These are phyloP conservation scores for Cygnus buccinator DNA, from an alignment of 2,113 vertebrate genomes.

Conservation along the genomic window DNA sequence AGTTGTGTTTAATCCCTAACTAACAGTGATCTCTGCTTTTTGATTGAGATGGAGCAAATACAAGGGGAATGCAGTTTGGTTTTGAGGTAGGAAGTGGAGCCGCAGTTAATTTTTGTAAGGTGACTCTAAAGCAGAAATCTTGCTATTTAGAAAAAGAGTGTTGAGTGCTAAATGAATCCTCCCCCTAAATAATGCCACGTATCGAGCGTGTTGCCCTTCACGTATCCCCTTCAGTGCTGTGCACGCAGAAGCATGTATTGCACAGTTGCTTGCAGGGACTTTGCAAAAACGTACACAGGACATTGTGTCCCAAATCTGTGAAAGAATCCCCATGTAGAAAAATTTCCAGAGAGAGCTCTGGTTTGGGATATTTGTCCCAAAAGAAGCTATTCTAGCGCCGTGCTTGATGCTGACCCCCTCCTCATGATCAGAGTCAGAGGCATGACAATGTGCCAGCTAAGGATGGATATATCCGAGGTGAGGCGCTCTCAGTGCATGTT, in stretches of 20 bases:
- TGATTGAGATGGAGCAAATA: constrained; percentile 41
- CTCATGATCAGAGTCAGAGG: neutral
- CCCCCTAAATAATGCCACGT: neutral
- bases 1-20: constrained; percentile 21
- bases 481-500: neutral
- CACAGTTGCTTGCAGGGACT: neutral
- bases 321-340: neutral
- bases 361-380: neutral
- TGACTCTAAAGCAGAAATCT: neutral
- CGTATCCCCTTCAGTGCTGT: neutral
- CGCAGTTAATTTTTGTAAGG: constrained; percentile 39
- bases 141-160: neutral
- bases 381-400: neutral
- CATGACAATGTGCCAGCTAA: neutral
- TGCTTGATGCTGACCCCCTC: neutral
- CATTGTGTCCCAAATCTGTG: neutral
- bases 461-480: neutral
- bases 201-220: neutral
- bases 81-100: constrained; percentile 28
- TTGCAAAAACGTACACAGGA: neutral
- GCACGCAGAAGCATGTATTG: neutral
- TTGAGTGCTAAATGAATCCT: neutral
- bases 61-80: neutral
- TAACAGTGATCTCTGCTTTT: constrained; percentile 30
- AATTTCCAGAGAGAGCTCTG: neutral